Base-by-base conservation (phyloP, 2,797 vertebrate genomes). In the Anisognathus igniventris region DNA sequence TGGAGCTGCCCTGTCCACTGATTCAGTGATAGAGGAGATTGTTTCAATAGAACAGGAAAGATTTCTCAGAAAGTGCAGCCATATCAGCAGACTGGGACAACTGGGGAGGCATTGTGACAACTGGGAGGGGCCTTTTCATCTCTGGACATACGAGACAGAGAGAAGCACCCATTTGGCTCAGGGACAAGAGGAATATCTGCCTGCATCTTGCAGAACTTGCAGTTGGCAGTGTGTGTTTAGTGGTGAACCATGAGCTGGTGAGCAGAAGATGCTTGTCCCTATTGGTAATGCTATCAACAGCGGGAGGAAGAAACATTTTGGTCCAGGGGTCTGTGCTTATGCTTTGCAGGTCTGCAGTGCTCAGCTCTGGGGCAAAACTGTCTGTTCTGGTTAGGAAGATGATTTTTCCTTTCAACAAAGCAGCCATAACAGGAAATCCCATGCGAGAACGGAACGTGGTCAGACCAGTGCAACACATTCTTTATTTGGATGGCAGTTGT, bases 81-180 rank as follows among this genome's bases (percentile, higher is more conserved):
- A 0, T 42, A 22, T 39, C 28, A 75, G 28, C 24, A 48, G 25
- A 20, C 6, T 54, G 45, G 39, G 47, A 18, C 28, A 15, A 7
- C 12, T 73, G 25, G 14, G 28, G 8, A 35, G n/a, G 47, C 9
- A 2, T 44, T 73, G 72, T n/a, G 51, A 31, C 30, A 57, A 6
- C 9, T 50, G 28, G 24, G 70, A 92, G 42, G 33, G 35, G 12
- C 7, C 12, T 7, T 78, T 81, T 86, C 2, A 3, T 67, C 27
- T 51, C 1, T 73, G 61, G 33, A 28, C 20, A 2, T 18, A 7
- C 0, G 15, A 50, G 35, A 35, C 7, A 9, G 15, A 39, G 58
- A 44, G 25, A 25, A 37, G 13, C 27, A 30, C 20, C 11, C n/a
- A 4, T 10, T 2, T 80, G 30, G 30, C 33, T 67, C 30, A 51